A percentile compares a stretch with the other conserved stretches of the same genome.
Evolutionary conservation across 2,797 vertebrate species (phyloP).

Genomic region (Vultur gryphus): DNA sequence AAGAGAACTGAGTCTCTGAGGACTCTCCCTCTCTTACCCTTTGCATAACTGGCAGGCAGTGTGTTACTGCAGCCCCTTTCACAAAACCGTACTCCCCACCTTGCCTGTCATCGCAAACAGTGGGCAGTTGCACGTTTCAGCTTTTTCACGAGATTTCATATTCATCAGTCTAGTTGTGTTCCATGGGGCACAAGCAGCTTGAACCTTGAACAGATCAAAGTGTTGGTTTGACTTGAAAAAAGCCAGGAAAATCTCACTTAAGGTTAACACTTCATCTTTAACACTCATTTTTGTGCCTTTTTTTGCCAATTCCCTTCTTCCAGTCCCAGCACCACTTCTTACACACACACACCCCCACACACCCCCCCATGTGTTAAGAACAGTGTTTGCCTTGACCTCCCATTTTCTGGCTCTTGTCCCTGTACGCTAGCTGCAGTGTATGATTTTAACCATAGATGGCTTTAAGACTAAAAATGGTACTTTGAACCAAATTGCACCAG

Average conservation of each 20-base stretch:
- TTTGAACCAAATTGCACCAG: not conserved
- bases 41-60: not conserved
- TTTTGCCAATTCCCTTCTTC: constrained; percentile 40
- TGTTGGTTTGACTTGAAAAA: constrained; percentile 1
- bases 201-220: not conserved
- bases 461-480: constrained; percentile 10
- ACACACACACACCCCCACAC: not conserved
- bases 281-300: constrained; percentile 55
- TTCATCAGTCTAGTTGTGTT: not conserved
- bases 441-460: constrained; percentile 14
- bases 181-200: not conserved
- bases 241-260: not conserved
- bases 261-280: constrained; percentile 19
- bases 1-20: not conserved
- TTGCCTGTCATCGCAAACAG: not conserved
- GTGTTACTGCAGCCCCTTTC: not conserved
- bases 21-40: not conserved
- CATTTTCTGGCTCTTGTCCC: constrained; percentile 36
- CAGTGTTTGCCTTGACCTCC: constrained; percentile 55
- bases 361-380: not conserved
- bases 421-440: not conserved
- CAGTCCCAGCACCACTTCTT: not conserved
- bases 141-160: not conserved
- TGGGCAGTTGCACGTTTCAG: not conserved
- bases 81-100: not conserved